Percentiles rank a stretch among this genome's conserved stretches.
Conservation (phyloP, 92 coral and sea anemone species). For the Actinernus sp. region DNA sequence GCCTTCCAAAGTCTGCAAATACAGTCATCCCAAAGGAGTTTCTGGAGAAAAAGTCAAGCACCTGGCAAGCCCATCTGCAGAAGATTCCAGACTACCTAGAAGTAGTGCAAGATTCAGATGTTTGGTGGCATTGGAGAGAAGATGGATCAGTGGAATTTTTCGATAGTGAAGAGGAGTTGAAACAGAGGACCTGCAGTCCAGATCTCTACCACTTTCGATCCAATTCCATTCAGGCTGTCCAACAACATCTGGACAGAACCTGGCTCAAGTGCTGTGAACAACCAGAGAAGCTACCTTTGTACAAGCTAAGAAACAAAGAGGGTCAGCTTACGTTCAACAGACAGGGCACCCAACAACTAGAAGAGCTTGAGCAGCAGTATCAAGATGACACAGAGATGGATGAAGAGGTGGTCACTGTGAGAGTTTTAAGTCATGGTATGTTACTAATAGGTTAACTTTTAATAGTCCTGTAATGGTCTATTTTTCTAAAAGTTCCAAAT, state of each 20-base stretch:
- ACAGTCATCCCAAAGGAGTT: conserved; percentile 22
- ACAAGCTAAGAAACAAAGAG: neutral
- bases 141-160: conserved; percentile 64
- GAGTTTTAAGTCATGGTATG: no score
- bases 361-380: no score
- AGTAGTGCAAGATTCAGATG: conserved; percentile 45
- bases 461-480: no score
- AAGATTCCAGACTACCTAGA: conserved; percentile 54
- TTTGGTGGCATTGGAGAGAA: conserved; percentile 49
- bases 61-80: conserved; percentile 54
- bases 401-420: no score
- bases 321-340: no score
- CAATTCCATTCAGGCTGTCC: conserved; percentile 7
- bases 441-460: no score
- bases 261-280: conserved; percentile 8
- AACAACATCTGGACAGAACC: neutral
- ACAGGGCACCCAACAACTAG: no score
- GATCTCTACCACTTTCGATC: conserved; percentile 71
- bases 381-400: no score
- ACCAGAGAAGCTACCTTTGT: conserved; percentile 5
- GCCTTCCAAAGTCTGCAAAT: conserved; percentile 37
- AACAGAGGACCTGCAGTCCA: conserved; percentile 42
- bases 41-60: conserved; percentile 23
- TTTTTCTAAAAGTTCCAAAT: no score
- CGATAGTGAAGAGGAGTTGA: conserved; percentile 44